Conservation (phyloP, 92 coral and sea anemone genomes). For the Porites evermanni region DNA sequence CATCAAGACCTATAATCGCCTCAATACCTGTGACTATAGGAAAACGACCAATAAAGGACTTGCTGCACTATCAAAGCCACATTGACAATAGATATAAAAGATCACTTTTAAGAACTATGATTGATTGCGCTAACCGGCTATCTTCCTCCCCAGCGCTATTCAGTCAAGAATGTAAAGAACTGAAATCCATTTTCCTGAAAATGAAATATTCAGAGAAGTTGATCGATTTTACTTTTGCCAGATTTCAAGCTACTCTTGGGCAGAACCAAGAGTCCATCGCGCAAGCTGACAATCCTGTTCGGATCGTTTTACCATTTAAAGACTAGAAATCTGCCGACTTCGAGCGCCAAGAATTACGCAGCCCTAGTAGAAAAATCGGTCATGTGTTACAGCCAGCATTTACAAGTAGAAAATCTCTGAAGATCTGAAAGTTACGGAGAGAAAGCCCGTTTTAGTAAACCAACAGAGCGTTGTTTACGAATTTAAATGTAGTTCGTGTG, state of each 20-base stretch:
- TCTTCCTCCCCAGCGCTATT: conserved; percentile 11
- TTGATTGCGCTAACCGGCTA: conserved; percentile 12
- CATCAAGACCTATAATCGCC: too few relatives aligned
- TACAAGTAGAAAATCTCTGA: conserved; percentile 7
- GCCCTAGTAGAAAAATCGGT: conserved; percentile 12
- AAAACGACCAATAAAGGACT: too few relatives aligned
- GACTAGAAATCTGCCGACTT: neutral
- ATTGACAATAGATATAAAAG: too few relatives aligned
- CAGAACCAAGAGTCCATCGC: neutral
- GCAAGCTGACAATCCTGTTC: conserved; percentile 14
- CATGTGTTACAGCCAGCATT: conserved; percentile 19
- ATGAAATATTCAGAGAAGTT: neutral
- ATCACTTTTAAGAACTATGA: conserved; percentile 5
- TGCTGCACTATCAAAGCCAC: too few relatives aligned
- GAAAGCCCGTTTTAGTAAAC: conserved; percentile 21
- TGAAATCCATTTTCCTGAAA: conserved; percentile 25
- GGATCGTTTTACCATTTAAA: too few relatives aligned
- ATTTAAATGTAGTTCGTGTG: conserved; percentile 27
- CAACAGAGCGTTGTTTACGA: conserved; percentile 36
- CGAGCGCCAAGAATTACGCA: neutral
- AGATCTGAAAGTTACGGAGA: conserved; percentile 17
- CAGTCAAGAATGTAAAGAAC: neutral
- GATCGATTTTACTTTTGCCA: neutral
- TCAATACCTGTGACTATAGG: too few relatives aligned
- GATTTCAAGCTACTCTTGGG: neutral